phyloP scores from a whole-genome alignment of 2,888 invertebrate species.

The Ormia ochracea region DNA sequence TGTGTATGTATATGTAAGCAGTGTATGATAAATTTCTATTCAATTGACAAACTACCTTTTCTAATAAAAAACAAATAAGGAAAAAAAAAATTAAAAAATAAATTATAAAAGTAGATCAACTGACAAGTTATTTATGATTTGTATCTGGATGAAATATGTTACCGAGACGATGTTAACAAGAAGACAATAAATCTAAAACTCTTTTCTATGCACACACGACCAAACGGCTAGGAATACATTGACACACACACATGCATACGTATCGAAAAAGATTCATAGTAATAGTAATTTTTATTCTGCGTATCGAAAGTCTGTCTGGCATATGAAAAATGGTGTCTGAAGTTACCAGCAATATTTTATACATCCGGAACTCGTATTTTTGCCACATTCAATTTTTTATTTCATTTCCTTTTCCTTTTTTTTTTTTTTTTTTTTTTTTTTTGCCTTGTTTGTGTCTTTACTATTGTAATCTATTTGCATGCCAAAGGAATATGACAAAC shows the following conservation, averaged over 20 bases:
- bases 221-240: no score
- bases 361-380: slow-evolving; percentile 35
- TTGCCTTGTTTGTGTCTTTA: no score
- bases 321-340: slow-evolving; percentile 46
- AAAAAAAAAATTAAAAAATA: not conserved
- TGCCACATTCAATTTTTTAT: not conserved
- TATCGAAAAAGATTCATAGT: no score
- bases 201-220: not conserved
- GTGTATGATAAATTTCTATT: not conserved
- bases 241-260: no score
- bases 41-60: not conserved
- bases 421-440: no score
- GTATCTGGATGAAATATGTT: not conserved
- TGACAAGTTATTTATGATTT: slow-evolving; percentile 19
- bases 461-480: not conserved
- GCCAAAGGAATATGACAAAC: slow-evolving; percentile 1
- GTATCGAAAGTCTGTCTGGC: slow-evolving; percentile 6
- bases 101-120: not conserved
- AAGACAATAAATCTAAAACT: not conserved
- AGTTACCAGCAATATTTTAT: slow-evolving; percentile 47
- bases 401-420: no score
- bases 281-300: not conserved
- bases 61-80: no score
- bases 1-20: no score
- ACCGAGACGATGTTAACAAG: not conserved